phyloP scores from a whole-genome alignment of 1,140 invertebrate species.

The Lepidotrigona ventralis region DNA sequence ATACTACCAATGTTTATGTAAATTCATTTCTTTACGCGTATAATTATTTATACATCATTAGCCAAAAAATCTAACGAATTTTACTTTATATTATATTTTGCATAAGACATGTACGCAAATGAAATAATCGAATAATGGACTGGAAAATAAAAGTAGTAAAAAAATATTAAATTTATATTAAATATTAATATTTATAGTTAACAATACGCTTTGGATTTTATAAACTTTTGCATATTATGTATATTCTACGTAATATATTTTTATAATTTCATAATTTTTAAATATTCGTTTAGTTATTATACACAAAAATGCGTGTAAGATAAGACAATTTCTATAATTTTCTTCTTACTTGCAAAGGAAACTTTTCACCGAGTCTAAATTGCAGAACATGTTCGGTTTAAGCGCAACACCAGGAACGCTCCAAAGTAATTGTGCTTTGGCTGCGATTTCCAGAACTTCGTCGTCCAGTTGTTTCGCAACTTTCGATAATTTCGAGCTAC shows the following conservation, averaged over 20 bases:
- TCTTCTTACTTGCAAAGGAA: slow-evolving; percentile 50
- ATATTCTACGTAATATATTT: too few species aligned
- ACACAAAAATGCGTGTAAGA: not conserved
- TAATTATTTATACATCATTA: not conserved
- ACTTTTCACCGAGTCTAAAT: slow-evolving; percentile 37
- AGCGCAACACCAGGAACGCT: slow-evolving; percentile 67
- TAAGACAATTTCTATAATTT: not conserved
- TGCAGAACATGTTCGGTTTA: slow-evolving; percentile 56
- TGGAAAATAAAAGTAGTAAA: not conserved
- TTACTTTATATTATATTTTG: too few species aligned
- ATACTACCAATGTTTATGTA: not conserved
- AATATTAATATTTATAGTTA: not conserved
- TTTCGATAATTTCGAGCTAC: slow-evolving; percentile 60
- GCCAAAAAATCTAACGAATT: not conserved
- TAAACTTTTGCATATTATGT: too few species aligned
- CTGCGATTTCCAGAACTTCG: slow-evolving; percentile 66
- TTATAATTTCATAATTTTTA: too few species aligned
- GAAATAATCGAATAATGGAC: not conserved
- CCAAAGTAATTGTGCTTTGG: slow-evolving; percentile 69
- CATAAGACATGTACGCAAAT: not conserved
- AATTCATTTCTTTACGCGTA: not conserved
- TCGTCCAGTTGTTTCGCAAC: slow-evolving; percentile 50
- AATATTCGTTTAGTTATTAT: not conserved
- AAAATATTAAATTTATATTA: not conserved
- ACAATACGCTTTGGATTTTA: too few species aligned